Base-by-base conservation (phyloP, 1,140 invertebrate species). In the Metopolophium dirhodum region DNA sequence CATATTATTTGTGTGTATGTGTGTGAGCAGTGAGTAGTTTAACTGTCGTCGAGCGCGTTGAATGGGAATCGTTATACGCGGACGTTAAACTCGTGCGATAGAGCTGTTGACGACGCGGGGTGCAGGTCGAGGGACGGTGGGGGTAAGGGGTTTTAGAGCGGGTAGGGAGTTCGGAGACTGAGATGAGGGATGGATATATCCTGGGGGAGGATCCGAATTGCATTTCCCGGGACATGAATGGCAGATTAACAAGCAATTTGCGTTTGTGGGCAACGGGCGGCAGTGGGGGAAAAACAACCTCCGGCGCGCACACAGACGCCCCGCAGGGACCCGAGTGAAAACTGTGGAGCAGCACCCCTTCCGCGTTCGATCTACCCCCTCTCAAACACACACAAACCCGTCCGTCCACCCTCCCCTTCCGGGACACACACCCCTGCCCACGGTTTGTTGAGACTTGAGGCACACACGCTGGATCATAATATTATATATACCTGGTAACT, bases 161-260 rank as follows among this genome's bases (percentile, higher is more conserved):
- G 87, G 87, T 22, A 26, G 35, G 35, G 35, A 41, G 87, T 89
- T 26, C 20, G 26, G 88, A 41, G 91, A 85, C 45, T 82, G 77
- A 41, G 47, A n/a, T 18, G 61, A 93, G 91, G 82, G 91, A 85
- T 41, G 91, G 91, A 93, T 93, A 93, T 93, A 93, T 93, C 91
- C 91, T 85, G 82, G 91, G 91, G 91, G 91, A 86, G 91, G 91
- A 93, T 93, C 91, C 91, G 82, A 93, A 93, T 93, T 85, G 91
- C 77, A 86, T 93, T 93, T 93, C 77, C 91, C 91, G 91, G 91
- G 91, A 93, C 91, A 57, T 93, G 91, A 93, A 93, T 93, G 91
- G 91, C 82, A 93, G 91, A 93, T 93, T 93, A 93, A 93, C 91
- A 93, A 93, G 91, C 91, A 93, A 93, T 93, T 93, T 85, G 91